Conservation (phyloP, 2,113 vertebrate species). For the Corythornis cristatus region DNA sequence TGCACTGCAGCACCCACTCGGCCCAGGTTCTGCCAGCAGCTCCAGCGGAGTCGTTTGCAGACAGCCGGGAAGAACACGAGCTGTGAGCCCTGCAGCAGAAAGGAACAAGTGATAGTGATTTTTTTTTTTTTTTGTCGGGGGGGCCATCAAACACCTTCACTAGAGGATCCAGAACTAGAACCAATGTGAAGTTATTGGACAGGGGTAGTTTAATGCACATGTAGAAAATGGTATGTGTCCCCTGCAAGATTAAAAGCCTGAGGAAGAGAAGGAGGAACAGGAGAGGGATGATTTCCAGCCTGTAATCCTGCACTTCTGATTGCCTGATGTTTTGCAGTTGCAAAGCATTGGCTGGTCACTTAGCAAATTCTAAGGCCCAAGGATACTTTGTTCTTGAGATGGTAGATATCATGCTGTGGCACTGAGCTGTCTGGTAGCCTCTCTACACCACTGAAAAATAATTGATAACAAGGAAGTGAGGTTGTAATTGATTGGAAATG, state of each 20-base stretch:
- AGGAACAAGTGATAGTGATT: neutral
- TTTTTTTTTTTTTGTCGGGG: neutral
- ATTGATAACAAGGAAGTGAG: neutral
- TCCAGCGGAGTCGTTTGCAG: neutral
- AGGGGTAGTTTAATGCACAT: neutral
- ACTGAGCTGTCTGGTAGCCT: neutral
- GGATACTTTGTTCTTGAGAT: neutral
- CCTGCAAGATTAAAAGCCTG: neutral
- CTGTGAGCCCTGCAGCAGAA: neutral
- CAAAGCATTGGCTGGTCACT: neutral
- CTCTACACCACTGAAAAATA: rapidly evolving
- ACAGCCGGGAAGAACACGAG: neutral
- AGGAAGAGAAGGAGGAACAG: neutral
- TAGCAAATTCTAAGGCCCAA: neutral
- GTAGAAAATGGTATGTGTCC: neutral
- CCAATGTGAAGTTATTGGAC: neutral
- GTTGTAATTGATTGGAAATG: neutral
- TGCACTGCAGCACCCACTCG: neutral
- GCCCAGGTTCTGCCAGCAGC: neutral
- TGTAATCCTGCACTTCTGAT: neutral
- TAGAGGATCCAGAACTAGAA: neutral
- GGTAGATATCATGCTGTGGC: neutral
- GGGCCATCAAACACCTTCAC: neutral
- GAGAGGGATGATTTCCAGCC: neutral
- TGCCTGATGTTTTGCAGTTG: neutral